These are phyloP conservation scores for Ctenopoma kingsleyae DNA, from an alignment of 2,797 vertebrate genomes.

Conservation along the genomic window DNA sequence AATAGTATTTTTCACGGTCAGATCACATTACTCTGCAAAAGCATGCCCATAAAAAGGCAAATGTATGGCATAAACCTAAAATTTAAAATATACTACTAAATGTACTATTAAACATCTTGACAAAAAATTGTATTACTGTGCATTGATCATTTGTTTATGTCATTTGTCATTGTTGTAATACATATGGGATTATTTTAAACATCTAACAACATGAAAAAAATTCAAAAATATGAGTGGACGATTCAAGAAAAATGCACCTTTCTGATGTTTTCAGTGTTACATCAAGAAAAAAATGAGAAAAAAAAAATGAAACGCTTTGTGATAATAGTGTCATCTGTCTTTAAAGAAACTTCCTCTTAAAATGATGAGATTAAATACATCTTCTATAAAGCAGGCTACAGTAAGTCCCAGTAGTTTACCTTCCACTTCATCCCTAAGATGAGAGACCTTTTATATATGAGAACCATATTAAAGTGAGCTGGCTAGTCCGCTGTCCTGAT, in stretches of 20 bases:
- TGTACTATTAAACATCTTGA: no score
- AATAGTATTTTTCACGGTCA: slow-evolving; percentile 3
- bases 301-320: neutral
- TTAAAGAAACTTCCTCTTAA: neutral
- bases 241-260: neutral
- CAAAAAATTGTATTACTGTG: no score
- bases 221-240: no score
- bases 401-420: slow-evolving; percentile 4
- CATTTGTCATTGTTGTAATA: no score
- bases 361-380: slow-evolving; percentile 1
- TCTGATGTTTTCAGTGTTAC: neutral
- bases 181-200: no score
- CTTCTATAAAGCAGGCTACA: neutral
- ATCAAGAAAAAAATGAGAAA: no score
- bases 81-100: no score
- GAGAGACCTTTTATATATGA: slow-evolving; percentile 9
- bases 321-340: neutral
- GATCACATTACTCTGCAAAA: neutral
- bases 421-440: slow-evolving; percentile 5
- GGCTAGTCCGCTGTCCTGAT: neutral
- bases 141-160: no score
- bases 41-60: neutral
- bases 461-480: slow-evolving; percentile 13
- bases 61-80: no score
- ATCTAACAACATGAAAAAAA: no score